A percentile compares a stretch with the other conserved stretches of the same genome.
These are phyloP conservation scores for Tetragonula carbonaria DNA, from an alignment of 2,888 invertebrate genomes.

Conservation along the genomic window DNA sequence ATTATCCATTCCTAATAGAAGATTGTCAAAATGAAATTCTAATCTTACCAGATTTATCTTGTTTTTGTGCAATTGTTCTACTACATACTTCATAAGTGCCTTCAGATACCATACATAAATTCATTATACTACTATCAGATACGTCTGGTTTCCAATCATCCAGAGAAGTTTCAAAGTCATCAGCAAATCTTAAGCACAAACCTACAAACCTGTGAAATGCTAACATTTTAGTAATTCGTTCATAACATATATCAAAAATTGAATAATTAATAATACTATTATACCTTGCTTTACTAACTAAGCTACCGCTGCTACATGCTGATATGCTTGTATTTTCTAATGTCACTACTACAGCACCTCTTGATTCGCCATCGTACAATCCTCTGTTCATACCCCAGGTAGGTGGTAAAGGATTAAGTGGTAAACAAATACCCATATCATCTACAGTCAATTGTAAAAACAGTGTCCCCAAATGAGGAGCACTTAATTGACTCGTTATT, in stretches of 20 bases:
- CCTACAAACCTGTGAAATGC: slow-evolving; percentile 89
- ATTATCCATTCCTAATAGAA: slow-evolving; percentile 19
- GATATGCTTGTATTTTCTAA: slow-evolving; percentile 98
- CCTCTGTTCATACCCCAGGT: slow-evolving; percentile 88
- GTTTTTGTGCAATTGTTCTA: slow-evolving; percentile 94
- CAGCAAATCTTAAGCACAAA: slow-evolving; percentile 96
- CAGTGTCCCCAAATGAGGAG: slow-evolving; percentile 94
- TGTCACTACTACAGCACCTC: slow-evolving; percentile 97
- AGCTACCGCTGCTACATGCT: slow-evolving; percentile 97
- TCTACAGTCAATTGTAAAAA: slow-evolving; percentile 97
- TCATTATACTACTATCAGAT: slow-evolving; percentile 91
- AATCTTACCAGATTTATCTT: slow-evolving; percentile 87
- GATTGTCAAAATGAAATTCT: not conserved
- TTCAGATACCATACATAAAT: slow-evolving; percentile 98
- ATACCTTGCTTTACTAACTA: slow-evolving; percentile 93
- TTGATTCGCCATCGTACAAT: slow-evolving; percentile 90
- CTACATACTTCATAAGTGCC: slow-evolving; percentile 99
- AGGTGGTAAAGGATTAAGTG: slow-evolving; percentile 92
- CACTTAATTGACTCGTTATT: slow-evolving; percentile 90
- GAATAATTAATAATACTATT: not conserved
- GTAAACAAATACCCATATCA: slow-evolving; percentile 98
- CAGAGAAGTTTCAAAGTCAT: slow-evolving; percentile 97
- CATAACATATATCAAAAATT: not conserved
- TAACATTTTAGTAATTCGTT: slow-evolving; percentile 3
- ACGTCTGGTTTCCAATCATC: slow-evolving; percentile 99